Base-by-base conservation (phyloP, 2,888 invertebrate species). In the Dicyrtomina minuta region DNA sequence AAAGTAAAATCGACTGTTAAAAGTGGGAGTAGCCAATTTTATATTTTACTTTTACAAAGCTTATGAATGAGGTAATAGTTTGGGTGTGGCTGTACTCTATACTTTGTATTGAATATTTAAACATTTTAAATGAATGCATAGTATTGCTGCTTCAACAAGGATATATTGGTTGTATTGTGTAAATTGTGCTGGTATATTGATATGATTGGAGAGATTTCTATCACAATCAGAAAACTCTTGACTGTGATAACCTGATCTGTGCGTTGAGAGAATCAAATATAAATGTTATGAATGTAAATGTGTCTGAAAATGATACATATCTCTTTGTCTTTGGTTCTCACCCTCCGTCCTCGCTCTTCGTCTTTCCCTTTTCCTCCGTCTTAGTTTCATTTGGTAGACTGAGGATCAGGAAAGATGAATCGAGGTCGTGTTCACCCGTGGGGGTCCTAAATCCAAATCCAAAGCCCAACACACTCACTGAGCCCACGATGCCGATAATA, bases 371-470 rank as follows among this genome's bases (percentile, higher is more conserved):
- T 43, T n/a, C n/a, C n/a, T n/a, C n/a, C n/a, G n/a, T n/a, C n/a
- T n/a, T n/a, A n/a, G n/a, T n/a, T n/a, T n/a, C n/a, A n/a, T n/a
- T n/a, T n/a, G n/a, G 1, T 39, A 49, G 43, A 61, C 12, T 46
- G 44, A 24, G 49, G 27, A 62, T 49, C 27, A 60, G 24, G 27
- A 44, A 62, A 56, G 62, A 62, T 68, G 49, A 62, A 68, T 68
- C 62, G 68, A 68, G 62, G 56, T 62, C 62, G 56, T 55, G 56
- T 55, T 55, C 33, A 68, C 17, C 68, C 62, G 53, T 55, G 46
- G 61, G 68, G 62, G 61, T 61, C 53, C 55, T n/a, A n/a, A n/a
- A n/a, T n/a, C n/a, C n/a, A n/a, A n/a, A 27, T 64, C 26, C 49
- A 41, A 51, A 49, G 51, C 24, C 46, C 20, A 17, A n/a, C 39